Evolutionary conservation across 2,113 vertebrate genomes (phyloP).

Genomic region (Spheniscus mendiculus): DNA sequence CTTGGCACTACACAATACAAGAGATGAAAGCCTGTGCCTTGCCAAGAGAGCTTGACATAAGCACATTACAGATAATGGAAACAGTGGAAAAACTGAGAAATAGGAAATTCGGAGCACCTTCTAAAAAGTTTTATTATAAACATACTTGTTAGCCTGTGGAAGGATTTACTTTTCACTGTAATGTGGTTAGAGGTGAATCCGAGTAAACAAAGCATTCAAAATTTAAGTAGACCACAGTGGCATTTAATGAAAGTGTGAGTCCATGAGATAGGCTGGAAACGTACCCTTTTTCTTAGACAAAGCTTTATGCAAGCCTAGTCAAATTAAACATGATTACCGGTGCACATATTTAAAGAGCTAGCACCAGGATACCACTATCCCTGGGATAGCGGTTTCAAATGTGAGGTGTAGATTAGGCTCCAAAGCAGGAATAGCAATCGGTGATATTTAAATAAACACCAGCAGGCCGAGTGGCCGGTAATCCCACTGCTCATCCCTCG

Average conservation of each 20-base stretch:
- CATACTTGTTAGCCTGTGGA: background rate
- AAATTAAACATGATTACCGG: background rate
- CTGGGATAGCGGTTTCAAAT: background rate
- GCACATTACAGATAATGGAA: background rate
- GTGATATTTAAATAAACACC: background rate
- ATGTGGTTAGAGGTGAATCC: background rate
- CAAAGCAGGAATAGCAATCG: background rate
- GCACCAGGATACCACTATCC: background rate
- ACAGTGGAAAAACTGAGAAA: background rate
- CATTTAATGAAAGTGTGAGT: background rate
- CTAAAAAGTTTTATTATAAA: background rate
- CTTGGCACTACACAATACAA: background rate
- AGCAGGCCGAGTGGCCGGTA: background rate
- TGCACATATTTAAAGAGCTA: background rate
- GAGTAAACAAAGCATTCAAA: constrained; percentile 2
- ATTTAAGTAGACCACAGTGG: background rate
- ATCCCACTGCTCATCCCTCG: background rate
- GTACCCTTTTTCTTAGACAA: background rate
- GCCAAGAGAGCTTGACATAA: background rate
- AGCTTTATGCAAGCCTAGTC: background rate
- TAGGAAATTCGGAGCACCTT: background rate
- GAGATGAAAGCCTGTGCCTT: background rate
- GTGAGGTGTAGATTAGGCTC: background rate
- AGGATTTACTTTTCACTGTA: background rate
- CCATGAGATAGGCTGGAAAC: background rate